Conservation (phyloP, 2,113 vertebrate genomes). For the Promerops cafer region DNA sequence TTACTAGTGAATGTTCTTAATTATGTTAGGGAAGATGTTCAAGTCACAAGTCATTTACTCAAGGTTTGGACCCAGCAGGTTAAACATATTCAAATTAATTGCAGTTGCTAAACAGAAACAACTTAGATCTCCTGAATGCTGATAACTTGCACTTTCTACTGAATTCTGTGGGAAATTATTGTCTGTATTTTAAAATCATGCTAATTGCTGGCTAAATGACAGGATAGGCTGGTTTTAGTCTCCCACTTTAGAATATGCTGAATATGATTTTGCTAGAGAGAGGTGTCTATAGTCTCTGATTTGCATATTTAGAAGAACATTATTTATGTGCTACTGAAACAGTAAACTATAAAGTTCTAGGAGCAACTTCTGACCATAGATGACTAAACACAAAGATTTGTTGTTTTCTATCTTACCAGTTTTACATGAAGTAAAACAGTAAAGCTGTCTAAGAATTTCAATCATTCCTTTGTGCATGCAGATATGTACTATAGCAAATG, state of each 20-base stretch:
- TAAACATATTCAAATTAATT: slow-evolving; percentile 45
- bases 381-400: not conserved
- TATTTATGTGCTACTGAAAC: not conserved
- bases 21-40: not conserved
- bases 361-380: not conserved
- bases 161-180: not conserved
- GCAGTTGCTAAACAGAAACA: slow-evolving; percentile 5
- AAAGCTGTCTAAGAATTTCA: not conserved
- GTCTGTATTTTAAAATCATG: not conserved
- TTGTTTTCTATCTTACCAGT: not conserved
- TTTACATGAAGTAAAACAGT: not conserved
- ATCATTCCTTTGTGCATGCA: not conserved
- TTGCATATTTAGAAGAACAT: not conserved
- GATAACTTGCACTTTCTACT: not conserved
- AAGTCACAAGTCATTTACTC: slow-evolving; percentile 39
- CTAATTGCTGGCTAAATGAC: not conserved
- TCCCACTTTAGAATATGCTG: not conserved
- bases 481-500: not conserved
- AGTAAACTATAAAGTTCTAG: not conserved
- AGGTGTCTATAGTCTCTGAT: not conserved
- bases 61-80: slow-evolving; percentile 47
- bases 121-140: not conserved
- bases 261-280: not conserved
- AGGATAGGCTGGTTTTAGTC: not conserved
- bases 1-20: slow-evolving; percentile 21